Evolutionary conservation across 2,888 invertebrate genomes (phyloP), one percentile per base, ranked within the genome.

Genomic region (Temnothorax ravouxi): DNA sequence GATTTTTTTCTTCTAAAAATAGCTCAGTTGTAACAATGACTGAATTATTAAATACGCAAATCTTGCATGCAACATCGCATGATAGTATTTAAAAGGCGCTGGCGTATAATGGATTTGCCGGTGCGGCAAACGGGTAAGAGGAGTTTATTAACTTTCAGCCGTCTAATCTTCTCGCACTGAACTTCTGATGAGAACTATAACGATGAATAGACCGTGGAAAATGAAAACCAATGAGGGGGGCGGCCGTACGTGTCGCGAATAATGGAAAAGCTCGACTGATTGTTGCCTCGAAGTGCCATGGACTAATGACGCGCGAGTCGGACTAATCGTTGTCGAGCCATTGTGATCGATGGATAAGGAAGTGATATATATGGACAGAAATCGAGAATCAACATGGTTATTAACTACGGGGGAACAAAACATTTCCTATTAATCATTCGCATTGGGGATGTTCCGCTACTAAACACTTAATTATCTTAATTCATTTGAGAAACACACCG

Each of bases 211-310:
- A 67, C 44, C 74, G 67, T 56, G 83, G 50, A 77, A 87, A 85
- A 89, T 89, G 85, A 86, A 89, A 91, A 87, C 71, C 71, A 80
- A 87, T 76, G 87, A 84, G 80, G 86, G 86, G 86, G 74, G 88
- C 85, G 54, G 38, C n/a, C 62, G 88, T 89, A 93, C 91, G 92
- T 93, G 93, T 91, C 88, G 89, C 87, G 92, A 93, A 93, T 94
- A 92, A 92, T 90, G 91, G 89, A 92, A 92, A 91, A 91, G 88
- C 87, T 34, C 25, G 61, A 56, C 21, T 82, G 85, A 84, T 88
- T 86, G 88, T 88, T 88, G 88, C 84, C 84, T 81, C 81, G 83
- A 56, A 77, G 64, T 56, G n/a, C n/a, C n/a, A n/a, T n/a, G 83
- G 67, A 71, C 89, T 89, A 88, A 88, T 85, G 89, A 87, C 85